Conservation (phyloP, 2,888 invertebrate genomes). For the Plemyria rubiginata region DNA sequence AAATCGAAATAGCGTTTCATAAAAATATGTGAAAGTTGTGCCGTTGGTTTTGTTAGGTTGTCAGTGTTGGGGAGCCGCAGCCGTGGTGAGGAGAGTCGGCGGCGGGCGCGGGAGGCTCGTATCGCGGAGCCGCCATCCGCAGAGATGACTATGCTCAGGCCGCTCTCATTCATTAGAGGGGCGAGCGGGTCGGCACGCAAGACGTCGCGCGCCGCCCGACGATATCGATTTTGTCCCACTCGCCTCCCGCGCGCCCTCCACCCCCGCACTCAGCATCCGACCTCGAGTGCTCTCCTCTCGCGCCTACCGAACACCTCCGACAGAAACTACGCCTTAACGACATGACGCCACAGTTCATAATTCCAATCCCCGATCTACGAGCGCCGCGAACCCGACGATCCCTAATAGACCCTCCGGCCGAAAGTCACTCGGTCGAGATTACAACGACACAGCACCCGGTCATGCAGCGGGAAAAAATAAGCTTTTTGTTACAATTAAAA, state of each 20-base stretch:
- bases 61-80: constrained; percentile 41
- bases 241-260: constrained; percentile 63
- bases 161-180: constrained; percentile 84
- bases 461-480: constrained; percentile 78
- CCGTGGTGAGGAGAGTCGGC: constrained; percentile 54
- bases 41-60: constrained; percentile 10
- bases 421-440: constrained; percentile 84
- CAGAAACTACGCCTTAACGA: constrained; percentile 81
- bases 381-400: constrained; percentile 65
- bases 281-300: constrained; percentile 84
- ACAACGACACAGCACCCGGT: constrained; percentile 68
- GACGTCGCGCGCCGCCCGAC: constrained; percentile 84
- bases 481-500: constrained; percentile 85
- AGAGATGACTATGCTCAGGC: constrained; percentile 81
- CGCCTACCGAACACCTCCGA: constrained; percentile 81
- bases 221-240: constrained; percentile 83
- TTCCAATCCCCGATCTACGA: constrained; percentile 60
- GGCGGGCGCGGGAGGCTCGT: constrained; percentile 64
- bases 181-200: constrained; percentile 70
- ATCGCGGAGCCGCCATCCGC: constrained; percentile 77
- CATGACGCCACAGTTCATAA: constrained; percentile 80
- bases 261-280: constrained; percentile 83
- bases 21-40: constrained; percentile 19
- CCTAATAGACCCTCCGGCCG: constrained; percentile 78
- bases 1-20: constrained; percentile 7